Conservation (phyloP, 2,113 vertebrate species). For the Hippocampus zosterae region DNA sequence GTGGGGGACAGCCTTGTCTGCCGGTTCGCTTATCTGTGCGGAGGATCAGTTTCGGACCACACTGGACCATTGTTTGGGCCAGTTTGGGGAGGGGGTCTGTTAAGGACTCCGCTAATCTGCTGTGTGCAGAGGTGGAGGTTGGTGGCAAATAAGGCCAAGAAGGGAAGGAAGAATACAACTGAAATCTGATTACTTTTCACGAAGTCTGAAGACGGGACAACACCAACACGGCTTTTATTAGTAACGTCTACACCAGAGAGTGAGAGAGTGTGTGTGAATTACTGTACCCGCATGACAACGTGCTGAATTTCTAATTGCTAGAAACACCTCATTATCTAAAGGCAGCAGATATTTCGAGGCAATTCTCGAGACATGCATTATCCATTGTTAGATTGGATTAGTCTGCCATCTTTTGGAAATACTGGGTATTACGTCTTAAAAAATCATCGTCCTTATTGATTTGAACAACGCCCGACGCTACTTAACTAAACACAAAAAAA, state of each 20-base stretch:
- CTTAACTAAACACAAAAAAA: too few species aligned
- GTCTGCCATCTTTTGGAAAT: slow-evolving; percentile 51
- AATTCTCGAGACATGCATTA: too few species aligned
- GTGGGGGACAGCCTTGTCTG: neutral
- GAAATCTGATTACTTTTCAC: slow-evolving; percentile 1
- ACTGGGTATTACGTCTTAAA: neutral
- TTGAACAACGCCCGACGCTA: too few species aligned
- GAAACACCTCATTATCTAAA: too few species aligned
- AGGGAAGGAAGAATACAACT: neutral
- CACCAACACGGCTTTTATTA: neutral
- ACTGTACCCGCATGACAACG: too few species aligned
- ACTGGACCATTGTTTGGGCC: slow-evolving; percentile 58
- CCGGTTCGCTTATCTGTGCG: slow-evolving; percentile 31
- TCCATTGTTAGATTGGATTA: slow-evolving; percentile 8
- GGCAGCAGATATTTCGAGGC: too few species aligned
- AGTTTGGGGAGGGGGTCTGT: slow-evolving; percentile 41
- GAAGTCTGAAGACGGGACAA: neutral
- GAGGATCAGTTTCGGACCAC: slow-evolving; percentile 47
- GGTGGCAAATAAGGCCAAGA: slow-evolving; percentile 24
- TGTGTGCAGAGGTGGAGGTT: slow-evolving; percentile 42
- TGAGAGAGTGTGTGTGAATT: too few species aligned
- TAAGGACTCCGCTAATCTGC: slow-evolving; percentile 56
- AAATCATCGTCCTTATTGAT: too few species aligned
- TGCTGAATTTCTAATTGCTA: too few species aligned
- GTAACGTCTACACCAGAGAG: too few species aligned